Percentiles rank a stretch among this genome's conserved stretches.
Evolutionary conservation across 2,888 invertebrate genomes (phyloP).

Genomic region (Ophion obscuratus): DNA sequence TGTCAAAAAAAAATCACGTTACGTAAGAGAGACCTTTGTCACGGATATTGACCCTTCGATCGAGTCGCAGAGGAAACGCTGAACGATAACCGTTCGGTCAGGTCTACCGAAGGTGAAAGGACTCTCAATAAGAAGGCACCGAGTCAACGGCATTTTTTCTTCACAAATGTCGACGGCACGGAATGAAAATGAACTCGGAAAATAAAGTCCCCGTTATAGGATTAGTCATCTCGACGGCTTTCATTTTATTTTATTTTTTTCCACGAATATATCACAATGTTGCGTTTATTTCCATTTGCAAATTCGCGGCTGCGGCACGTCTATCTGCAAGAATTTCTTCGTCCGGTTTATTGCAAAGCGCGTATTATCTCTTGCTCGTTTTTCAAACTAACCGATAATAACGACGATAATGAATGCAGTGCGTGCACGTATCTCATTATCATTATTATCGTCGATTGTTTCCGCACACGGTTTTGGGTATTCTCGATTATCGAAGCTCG

Average conservation of each 20-base stretch:
- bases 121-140: conserved; percentile 2
- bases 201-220: not conserved
- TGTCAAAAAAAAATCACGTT: too few species aligned
- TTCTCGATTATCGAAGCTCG: too few species aligned
- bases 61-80: conserved; percentile 12
- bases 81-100: conserved; percentile 28
- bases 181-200: not conserved
- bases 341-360: too few species aligned
- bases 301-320: too few species aligned
- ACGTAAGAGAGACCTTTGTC: not conserved
- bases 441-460: too few species aligned
- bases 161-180: not conserved
- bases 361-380: too few species aligned
- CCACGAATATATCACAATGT: not conserved
- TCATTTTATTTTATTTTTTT: not conserved
- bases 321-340: too few species aligned
- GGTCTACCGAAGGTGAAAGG: conserved; percentile 45
- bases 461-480: too few species aligned
- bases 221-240: not conserved
- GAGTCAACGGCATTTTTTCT: not conserved
- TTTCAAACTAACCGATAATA: too few species aligned
- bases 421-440: too few species aligned
- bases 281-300: too few species aligned
- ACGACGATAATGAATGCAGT: too few species aligned
- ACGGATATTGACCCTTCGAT: conserved; percentile 12